Evolutionary conservation across 2,113 vertebrate genomes (phyloP).

Genomic region (Hippocampus abdominalis): DNA sequence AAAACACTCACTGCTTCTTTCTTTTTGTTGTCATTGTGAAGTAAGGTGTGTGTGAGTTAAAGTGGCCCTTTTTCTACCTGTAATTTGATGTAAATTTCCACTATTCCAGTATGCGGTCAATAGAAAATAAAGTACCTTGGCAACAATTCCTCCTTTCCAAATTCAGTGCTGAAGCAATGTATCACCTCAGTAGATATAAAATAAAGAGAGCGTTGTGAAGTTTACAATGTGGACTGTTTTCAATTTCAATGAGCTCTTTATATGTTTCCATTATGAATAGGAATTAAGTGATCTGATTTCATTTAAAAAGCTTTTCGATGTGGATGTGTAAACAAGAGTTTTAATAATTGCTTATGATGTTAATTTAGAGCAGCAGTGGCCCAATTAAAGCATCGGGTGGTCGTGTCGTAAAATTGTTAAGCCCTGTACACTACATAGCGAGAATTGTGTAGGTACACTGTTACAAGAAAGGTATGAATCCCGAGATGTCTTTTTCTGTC

Average conservation of each 20-base stretch:
- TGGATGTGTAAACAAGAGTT: neutral
- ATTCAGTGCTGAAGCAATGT: neutral
- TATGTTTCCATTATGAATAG: neutral
- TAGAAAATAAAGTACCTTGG: neutral
- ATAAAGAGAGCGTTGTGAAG: neutral
- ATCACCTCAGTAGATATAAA: neutral
- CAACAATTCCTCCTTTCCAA: neutral
- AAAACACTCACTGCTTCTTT: slow-evolving; percentile 37
- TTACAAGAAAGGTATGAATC: neutral
- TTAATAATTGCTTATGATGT: neutral
- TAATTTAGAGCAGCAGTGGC: neutral
- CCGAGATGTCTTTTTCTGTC: neutral
- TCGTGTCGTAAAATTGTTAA: neutral
- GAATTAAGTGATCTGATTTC: neutral
- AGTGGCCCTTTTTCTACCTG: slow-evolving; percentile 42
- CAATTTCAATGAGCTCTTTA: neutral
- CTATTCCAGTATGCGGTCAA: slow-evolving; percentile 37
- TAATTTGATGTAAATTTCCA: slow-evolving; percentile 56
- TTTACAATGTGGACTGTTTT: neutral
- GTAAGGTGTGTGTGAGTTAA: slow-evolving; percentile 56
- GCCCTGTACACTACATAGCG: neutral
- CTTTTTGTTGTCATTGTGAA: slow-evolving; percentile 70
- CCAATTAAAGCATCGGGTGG: neutral
- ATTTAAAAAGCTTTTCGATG: neutral
- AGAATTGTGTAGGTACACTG: neutral